A percentile compares a stretch with the other conserved stretches of the same genome.
phyloP scores from a whole-genome alignment of 2,888 invertebrate genomes.

The Epirrita christyi region DNA sequence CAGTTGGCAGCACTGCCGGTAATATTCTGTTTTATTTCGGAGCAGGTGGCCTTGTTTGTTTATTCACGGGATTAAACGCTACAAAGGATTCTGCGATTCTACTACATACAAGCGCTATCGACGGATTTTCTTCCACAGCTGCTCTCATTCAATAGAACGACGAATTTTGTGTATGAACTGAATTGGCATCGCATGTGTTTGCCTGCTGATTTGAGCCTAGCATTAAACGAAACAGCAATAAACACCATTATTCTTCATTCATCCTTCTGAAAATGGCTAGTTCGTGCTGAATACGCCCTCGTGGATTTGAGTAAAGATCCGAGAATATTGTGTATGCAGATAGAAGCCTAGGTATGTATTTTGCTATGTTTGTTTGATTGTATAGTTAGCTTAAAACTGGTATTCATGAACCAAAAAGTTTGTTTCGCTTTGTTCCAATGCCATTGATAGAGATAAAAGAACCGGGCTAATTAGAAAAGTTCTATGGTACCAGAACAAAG shows the following conservation, averaged over 20 bases:
- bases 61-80: constrained; percentile 55
- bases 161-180: constrained; percentile 13
- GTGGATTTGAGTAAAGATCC: no score
- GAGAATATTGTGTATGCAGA: no score
- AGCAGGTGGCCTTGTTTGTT: constrained; percentile 65
- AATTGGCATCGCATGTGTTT: constrained; percentile 10
- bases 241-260: background rate
- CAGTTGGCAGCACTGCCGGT: constrained; percentile 20
- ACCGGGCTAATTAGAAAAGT: constrained; percentile 14
- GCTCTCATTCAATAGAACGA: constrained; percentile 23
- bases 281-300: no score
- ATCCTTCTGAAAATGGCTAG: background rate
- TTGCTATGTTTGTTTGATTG: constrained; percentile 48
- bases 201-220: constrained; percentile 1
- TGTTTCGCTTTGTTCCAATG: background rate
- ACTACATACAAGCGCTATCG: constrained; percentile 34
- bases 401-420: background rate
- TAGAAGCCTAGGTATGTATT: no score
- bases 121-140: constrained; percentile 36
- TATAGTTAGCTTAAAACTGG: constrained; percentile 34
- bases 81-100: constrained; percentile 50
- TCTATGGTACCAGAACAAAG: constrained; percentile 8
- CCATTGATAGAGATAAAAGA: constrained; percentile 6
- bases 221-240: background rate
- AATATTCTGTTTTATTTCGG: constrained; percentile 45